Conservation (phyloP, 2,797 vertebrate species). For the Chloroceryle inda region DNA sequence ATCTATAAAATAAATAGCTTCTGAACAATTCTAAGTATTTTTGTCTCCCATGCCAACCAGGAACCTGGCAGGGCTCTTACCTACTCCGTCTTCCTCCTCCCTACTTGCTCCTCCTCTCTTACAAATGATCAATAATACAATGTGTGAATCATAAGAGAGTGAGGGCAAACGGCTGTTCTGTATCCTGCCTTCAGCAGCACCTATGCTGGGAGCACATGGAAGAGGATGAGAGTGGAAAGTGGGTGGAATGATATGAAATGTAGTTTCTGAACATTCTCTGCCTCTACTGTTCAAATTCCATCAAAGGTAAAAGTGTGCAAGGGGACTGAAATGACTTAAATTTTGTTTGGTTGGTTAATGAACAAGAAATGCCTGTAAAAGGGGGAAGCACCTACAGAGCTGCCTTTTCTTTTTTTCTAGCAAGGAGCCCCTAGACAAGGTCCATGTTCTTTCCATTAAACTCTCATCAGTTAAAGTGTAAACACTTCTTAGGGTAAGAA, state of each 20-base stretch:
- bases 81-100: not conserved
- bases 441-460: not conserved
- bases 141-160: not conserved
- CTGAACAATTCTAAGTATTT: not conserved
- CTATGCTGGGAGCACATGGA: not conserved
- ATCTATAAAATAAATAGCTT: not conserved
- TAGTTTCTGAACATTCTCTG: not conserved
- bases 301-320: not conserved
- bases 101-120: not conserved
- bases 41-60: not conserved
- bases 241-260: not conserved
- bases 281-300: not conserved
- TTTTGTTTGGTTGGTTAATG: not conserved
- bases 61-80: not conserved
- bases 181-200: not conserved
- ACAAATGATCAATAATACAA: not conserved
- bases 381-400: not conserved
- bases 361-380: not conserved
- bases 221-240: not conserved
- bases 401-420: not conserved
- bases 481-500: not conserved
- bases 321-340: not conserved
- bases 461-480: not conserved
- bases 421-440: not conserved
- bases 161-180: not conserved